Base-by-base conservation (phyloP, 2,888 invertebrate species). In the Polymixis lichenea region DNA sequence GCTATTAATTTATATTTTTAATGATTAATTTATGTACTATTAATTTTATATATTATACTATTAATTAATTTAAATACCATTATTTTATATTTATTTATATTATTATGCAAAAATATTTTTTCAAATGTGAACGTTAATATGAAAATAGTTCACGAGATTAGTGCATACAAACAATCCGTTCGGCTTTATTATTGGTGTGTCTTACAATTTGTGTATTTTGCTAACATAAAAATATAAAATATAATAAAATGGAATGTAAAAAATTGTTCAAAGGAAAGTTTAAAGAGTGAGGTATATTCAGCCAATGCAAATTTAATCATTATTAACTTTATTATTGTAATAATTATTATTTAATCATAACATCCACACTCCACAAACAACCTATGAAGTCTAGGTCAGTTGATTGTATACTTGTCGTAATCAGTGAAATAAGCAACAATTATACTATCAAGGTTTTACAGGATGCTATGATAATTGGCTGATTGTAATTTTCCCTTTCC, bases 401-500 rank as follows among this genome's bases (percentile, higher is more conserved):
- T 86, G 61, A 78, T 70, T 82, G 62, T 75, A n/a, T 69, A 28
- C 62, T 80, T 72, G 60, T 70, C 77, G 58, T 73, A 69, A 68
- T 78, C 64, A 80, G 74, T 78, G 55, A 82, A 78, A 70, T 87
- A 78, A 67, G 77, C 68, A 74, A 81, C 80, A 81, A 86, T 81
- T 80, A 78, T 75, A 83, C 75, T 88, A 88, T 86, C 83, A 82
- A 88, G 85, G 77, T 84, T 85, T 67, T 79, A 78, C 88, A 87
- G 88, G 87, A 88, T 88, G 87, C 78, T 82, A 80, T 88, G 88
- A 86, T 87, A 85, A 86, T 86, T 79, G 72, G 28, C 74, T 80
- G 88, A 88, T 87, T 86, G 67, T 82, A 84, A 84, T 72, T 78
- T 75, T 85, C 83, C 69, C 79, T 82, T 83, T 88, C 87, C 88